Conservation (phyloP, 2,888 invertebrate species). For the Tipula helvola region DNA sequence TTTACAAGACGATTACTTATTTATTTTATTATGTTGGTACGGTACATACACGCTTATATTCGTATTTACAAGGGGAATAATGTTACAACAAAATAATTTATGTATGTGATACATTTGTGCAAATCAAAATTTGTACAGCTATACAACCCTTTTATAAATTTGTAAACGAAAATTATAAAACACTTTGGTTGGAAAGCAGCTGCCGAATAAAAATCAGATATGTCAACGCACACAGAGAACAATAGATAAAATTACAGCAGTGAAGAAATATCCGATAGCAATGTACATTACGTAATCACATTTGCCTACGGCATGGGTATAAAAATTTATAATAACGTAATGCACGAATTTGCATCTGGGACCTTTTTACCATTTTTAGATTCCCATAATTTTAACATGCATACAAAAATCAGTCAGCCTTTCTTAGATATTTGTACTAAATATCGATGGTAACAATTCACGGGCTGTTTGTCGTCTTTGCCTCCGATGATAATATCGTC, state of each 20-base stretch:
- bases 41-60: background rate
- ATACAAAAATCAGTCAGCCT: no score
- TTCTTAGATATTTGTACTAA: no score
- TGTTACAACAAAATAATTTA: background rate
- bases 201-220: background rate
- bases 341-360: no score
- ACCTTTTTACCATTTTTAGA: no score
- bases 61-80: background rate
- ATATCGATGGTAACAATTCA: no score
- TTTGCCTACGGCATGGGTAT: no score
- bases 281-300: background rate
- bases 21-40: background rate
- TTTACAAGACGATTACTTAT: background rate
- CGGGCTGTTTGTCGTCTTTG: no score
- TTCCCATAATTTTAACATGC: no score
- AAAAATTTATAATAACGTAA: no score
- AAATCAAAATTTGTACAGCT: background rate
- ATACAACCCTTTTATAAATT: background rate
- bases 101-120: background rate
- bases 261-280: background rate
- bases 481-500: no score
- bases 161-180: background rate
- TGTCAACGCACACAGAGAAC: background rate
- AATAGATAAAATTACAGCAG: background rate
- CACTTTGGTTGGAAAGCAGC: background rate